These are phyloP conservation scores for Hippocampus barbouri DNA, from an alignment of 2,113 vertebrate species.

Conservation along the genomic window DNA sequence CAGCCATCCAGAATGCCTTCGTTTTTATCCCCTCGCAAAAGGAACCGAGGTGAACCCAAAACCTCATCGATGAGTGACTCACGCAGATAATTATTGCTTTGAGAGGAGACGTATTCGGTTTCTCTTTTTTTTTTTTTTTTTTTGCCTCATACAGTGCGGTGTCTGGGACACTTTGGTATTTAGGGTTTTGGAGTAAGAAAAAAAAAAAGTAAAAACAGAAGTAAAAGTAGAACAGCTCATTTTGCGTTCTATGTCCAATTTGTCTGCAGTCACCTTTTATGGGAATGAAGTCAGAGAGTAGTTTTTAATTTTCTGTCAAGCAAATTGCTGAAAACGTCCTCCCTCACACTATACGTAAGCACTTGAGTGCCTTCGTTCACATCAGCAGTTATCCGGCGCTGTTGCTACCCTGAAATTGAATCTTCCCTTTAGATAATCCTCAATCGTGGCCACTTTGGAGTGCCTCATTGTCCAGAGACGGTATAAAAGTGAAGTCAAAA, in stretches of 20 bases:
- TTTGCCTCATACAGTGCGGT: conserved; percentile 36
- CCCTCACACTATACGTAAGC: too few species aligned
- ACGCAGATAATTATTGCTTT: conserved; percentile 70
- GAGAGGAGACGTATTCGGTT: conserved; percentile 60
- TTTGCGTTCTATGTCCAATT: conserved; percentile 35
- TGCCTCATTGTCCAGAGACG: too few species aligned
- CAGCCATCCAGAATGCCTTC: conserved; percentile 42
- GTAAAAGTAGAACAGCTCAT: conserved; percentile 34
- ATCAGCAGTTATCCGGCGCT: too few species aligned
- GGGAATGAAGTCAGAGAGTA: too few species aligned
- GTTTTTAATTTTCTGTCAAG: too few species aligned
- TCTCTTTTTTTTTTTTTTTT: conserved; percentile 42
- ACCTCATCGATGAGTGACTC: conserved; percentile 61
- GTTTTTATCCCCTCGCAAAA: conserved; percentile 38
- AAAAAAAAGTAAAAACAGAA: conserved; percentile 4
- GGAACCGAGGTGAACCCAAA: conserved; percentile 43
- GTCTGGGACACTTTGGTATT: conserved; percentile 65
- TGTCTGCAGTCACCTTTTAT: not conserved
- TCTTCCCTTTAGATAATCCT: too few species aligned
- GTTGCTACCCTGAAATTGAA: too few species aligned
- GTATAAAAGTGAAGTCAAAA: too few species aligned
- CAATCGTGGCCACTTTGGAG: too few species aligned
- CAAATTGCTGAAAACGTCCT: too few species aligned
- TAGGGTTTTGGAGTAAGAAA: conserved; percentile 45
- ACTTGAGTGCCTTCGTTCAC: too few species aligned